These are phyloP conservation scores for Limnephilus marmoratus DNA, from an alignment of 2,888 invertebrate species.

Conservation along the genomic window DNA sequence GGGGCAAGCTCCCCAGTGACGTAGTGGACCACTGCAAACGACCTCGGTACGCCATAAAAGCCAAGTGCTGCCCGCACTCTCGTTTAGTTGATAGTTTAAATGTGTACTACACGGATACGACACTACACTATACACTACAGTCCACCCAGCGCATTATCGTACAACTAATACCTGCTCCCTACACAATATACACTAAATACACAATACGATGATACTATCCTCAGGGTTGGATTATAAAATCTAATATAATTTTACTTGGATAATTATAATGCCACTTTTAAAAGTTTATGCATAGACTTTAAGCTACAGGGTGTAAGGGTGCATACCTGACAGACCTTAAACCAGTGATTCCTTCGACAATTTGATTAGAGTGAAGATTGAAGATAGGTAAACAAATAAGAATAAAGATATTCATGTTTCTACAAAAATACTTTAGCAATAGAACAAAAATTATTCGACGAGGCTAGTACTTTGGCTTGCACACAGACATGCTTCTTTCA, in stretches of 20 bases:
- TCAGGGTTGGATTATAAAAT: background rate
- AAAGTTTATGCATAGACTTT: too few species aligned
- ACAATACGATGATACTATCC: background rate
- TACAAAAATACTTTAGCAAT: too few species aligned
- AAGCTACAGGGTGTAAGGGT: too few species aligned
- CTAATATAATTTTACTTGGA: background rate
- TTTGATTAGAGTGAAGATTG: too few species aligned
- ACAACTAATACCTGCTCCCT: background rate
- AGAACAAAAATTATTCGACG: too few species aligned
- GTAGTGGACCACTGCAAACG: conserved; percentile 36
- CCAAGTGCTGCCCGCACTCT: conserved; percentile 40
- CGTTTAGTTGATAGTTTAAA: conserved; percentile 31
- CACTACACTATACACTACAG: background rate
- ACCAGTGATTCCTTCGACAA: too few species aligned
- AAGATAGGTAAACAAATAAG: too few species aligned
- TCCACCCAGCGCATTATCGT: background rate
- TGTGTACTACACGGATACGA: background rate
- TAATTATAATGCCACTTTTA: background rate
- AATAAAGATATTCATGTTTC: too few species aligned
- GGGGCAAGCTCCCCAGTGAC: conserved; percentile 19
- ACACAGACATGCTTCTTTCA: too few species aligned
- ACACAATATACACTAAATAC: background rate
- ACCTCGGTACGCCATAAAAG: conserved; percentile 39
- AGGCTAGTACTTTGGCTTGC: too few species aligned
- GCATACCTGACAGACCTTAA: too few species aligned